Evolutionary conservation across 2,888 invertebrate species (phyloP), one percentile per base, ranked within the genome.

Genomic region (Acanthococcus lagerstroemiae): DNA sequence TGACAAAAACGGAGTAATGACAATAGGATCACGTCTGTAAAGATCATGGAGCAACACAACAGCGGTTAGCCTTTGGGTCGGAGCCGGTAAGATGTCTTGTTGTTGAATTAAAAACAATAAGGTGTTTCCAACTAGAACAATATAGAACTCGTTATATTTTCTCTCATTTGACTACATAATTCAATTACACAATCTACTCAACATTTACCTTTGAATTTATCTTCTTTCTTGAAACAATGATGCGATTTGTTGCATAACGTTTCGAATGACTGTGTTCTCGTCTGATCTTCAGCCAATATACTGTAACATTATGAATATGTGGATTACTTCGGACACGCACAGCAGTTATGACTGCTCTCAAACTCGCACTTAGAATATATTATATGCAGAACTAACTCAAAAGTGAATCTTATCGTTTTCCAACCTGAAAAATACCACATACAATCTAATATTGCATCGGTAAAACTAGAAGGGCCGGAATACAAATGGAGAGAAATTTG

Each of bases 151-250:
- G n/a, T n/a, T n/a, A n/a, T n/a, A n/a, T n/a, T n/a, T n/a, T n/a
- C n/a, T n/a, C n/a, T n/a, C 24, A 24, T 6, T 55, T 22, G 17
- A 44, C 27, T 46, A 27, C 12, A 55, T 75, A 12, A 22, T 22
- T n/a, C n/a, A n/a, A n/a, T n/a, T n/a, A n/a, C n/a, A n/a, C n/a
- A n/a, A n/a, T n/a, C n/a, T 12, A 30, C 7, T 5, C 6, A 56
- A 58, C 24, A 58, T 78, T 77, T 75, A 84, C 84, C 78, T 78
- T 88, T 89, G 74, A 88, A 90, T 75, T 86, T 84, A 72, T 90
- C 89, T 61, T 84, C 81, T 75, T 85, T 84, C 22, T 84, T 82
- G 75, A 92, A 91, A 71, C 83, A 83, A 74, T 88, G 88, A 74
- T 88, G 87, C 48, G 91, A 80, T 73, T 87, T 66, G 46, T 66